phyloP scores from a whole-genome alignment of 2,113 vertebrate species.

The Gorsachius goisagi region DNA sequence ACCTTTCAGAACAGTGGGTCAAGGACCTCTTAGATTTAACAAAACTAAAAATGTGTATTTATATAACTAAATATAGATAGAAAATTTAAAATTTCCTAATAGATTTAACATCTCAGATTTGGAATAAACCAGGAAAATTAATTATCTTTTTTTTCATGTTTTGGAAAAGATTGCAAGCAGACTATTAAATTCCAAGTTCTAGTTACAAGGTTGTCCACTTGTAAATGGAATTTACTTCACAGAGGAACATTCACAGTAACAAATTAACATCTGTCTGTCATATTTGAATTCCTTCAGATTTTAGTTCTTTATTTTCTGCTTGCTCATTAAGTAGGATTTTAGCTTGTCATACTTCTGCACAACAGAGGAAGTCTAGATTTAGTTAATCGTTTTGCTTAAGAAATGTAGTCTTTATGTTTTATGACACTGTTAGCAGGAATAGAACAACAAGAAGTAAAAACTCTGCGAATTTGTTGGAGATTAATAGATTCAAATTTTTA shows the following conservation, averaged over 20 bases:
- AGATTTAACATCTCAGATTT: neutral
- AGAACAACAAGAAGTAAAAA: neutral
- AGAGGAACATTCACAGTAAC: neutral
- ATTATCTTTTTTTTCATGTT: neutral
- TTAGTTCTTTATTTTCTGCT: neutral
- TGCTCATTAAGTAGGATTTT: neutral
- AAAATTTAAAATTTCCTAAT: neutral
- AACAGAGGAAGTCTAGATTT: neutral
- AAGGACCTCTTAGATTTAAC: neutral
- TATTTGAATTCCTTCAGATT: neutral
- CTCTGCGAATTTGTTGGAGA: neutral
- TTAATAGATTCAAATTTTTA: neutral
- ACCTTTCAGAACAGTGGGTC: neutral
- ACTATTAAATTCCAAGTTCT: neutral
- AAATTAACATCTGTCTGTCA: neutral
- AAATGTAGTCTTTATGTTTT: neutral
- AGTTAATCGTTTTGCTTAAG: neutral
- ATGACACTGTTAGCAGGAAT: neutral
- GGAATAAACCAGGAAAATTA: neutral
- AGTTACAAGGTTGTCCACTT: neutral
- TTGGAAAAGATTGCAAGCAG: neutral
- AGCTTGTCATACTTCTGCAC: neutral
- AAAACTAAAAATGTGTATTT: neutral
- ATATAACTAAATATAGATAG: neutral
- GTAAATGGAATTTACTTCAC: neutral